Percentiles rank a stretch among this genome's conserved stretches.
Evolutionary conservation across 2,113 vertebrate genomes (phyloP).

Genomic region (Engraulis encrasicolus): DNA sequence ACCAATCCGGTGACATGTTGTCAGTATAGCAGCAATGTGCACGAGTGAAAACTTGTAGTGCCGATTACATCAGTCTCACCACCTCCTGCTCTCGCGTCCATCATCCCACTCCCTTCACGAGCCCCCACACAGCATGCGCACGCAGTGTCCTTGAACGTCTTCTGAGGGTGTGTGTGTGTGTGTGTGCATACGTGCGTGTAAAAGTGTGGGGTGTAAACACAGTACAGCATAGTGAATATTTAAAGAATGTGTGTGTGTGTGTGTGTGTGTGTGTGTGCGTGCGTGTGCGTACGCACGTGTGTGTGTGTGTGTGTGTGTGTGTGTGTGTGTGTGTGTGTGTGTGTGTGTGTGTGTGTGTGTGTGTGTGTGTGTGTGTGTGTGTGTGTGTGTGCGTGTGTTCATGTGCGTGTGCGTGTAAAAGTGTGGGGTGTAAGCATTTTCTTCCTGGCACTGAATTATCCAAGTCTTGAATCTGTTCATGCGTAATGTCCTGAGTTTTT

Average conservation of each 20-base stretch:
- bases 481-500: not conserved
- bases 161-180: too few relatives aligned
- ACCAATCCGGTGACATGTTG: constrained; percentile 20
- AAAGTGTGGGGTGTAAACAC: too few relatives aligned
- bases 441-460: not conserved
- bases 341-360: constrained; percentile 45
- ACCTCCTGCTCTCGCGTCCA: constrained; percentile 33
- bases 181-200: too few relatives aligned
- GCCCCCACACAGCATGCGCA: constrained; percentile 50
- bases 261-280: too few relatives aligned
- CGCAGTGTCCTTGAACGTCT: constrained; percentile 43
- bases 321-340: constrained; percentile 38
- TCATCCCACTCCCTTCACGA: constrained; percentile 43
- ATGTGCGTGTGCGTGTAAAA: too few relatives aligned
- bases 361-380: not conserved
- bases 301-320: constrained; percentile 36
- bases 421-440: not conserved
- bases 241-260: too few relatives aligned
- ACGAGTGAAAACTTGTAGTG: constrained; percentile 25
- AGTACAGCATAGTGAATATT: too few relatives aligned
- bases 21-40: constrained; percentile 19
- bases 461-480: not conserved
- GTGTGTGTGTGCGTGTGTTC: not conserved
- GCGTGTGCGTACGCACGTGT: too few relatives aligned
- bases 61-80: constrained; percentile 4